These are phyloP conservation scores for Temnopleurus reevesii DNA, from an alignment of 53 echinoderm and acorn worm genomes.

Conservation along the genomic window DNA sequence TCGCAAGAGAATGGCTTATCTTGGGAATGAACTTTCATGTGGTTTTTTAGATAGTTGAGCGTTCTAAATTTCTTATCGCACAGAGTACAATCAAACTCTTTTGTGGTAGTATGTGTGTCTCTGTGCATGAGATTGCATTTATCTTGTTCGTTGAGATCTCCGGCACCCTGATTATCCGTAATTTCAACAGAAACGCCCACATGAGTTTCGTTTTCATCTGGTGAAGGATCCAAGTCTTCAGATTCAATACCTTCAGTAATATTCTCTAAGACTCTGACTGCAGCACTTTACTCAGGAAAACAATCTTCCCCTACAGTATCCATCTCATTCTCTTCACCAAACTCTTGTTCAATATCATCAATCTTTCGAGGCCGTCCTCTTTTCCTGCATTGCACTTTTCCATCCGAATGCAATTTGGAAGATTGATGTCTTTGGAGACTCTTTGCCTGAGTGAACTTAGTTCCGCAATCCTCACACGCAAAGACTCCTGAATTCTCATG, in stretches of 20 bases:
- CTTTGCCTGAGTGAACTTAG: slow-evolving; percentile 12
- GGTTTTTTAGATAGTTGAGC: background rate
- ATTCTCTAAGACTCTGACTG: background rate
- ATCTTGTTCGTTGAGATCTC: slow-evolving; percentile 17
- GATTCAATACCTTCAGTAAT: background rate
- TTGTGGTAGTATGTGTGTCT: background rate
- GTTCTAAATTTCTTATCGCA: slow-evolving; percentile 18
- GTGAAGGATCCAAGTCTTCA: background rate
- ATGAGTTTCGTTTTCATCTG: background rate
- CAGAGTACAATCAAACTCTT: slow-evolving; percentile 7
- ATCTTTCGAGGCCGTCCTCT: slow-evolving; percentile 37
- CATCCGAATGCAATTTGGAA: background rate
- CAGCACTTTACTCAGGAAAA: background rate
- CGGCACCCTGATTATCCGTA: background rate
- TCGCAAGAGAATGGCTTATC: slow-evolving; percentile 42
- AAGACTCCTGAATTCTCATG: slow-evolving; percentile 1
- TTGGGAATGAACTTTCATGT: slow-evolving; percentile 24
- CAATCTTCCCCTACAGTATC: background rate
- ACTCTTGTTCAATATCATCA: background rate
- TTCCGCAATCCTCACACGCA: slow-evolving; percentile 27
- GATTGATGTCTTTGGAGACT: slow-evolving; percentile 40
- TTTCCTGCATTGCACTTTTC: background rate
- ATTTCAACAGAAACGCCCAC: background rate
- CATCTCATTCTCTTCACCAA: background rate
- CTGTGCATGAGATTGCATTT: slow-evolving; percentile 34